These are phyloP conservation scores for Germaria angustata DNA, from an alignment of 2,888 invertebrate genomes.

Conservation along the genomic window DNA sequence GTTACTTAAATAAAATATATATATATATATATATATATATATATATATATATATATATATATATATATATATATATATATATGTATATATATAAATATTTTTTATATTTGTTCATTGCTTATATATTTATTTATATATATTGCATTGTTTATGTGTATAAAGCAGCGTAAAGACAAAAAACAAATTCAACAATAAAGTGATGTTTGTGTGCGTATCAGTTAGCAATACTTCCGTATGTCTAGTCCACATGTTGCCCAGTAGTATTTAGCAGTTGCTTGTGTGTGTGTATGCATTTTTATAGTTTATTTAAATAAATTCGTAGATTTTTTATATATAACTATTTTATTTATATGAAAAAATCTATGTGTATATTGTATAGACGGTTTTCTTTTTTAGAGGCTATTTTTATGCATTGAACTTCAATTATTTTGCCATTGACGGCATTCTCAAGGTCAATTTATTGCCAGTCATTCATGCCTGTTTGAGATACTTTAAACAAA, in stretches of 20 bases:
- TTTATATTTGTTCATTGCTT: slow-evolving; percentile 17
- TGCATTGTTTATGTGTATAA: slow-evolving; percentile 16
- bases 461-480: not conserved
- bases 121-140: slow-evolving; percentile 51
- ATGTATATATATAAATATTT: not conserved
- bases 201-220: slow-evolving; percentile 66
- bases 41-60: too few relatives aligned
- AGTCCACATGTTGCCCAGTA: slow-evolving; percentile 55
- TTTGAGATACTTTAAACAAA: not conserved
- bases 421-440: slow-evolving; percentile 64
- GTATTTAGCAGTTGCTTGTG: slow-evolving; percentile 10
- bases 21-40: not conserved
- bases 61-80: slow-evolving; percentile 36
- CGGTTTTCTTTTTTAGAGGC: slow-evolving; percentile 52
- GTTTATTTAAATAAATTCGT: slow-evolving; percentile 63
- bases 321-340: slow-evolving; percentile 32
- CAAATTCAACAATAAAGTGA: slow-evolving; percentile 27
- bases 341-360: slow-evolving; percentile 56
- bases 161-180: not conserved
- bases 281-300: slow-evolving; percentile 19
- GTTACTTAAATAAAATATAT: slow-evolving; percentile 45
- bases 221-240: slow-evolving; percentile 64
- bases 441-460: slow-evolving; percentile 63
- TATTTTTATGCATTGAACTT: slow-evolving; percentile 61
- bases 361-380: slow-evolving; percentile 31